Evolutionary conservation across 2,113 vertebrate species (phyloP).

Genomic region (Coptodon rendalli): DNA sequence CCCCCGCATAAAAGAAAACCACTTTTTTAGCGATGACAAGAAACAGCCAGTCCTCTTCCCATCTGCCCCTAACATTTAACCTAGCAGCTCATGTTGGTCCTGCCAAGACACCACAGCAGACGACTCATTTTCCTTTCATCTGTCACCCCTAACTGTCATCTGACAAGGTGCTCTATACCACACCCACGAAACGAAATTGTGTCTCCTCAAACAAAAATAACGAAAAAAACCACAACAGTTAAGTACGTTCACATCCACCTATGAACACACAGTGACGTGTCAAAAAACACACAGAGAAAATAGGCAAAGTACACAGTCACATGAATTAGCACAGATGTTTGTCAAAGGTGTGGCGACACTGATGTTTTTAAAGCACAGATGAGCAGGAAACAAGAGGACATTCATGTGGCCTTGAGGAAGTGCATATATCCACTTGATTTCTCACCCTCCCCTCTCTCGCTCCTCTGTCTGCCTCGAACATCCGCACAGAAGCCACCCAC

Average conservation of each 20-base stretch:
- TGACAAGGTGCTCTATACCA: not conserved
- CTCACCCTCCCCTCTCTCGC: not conserved
- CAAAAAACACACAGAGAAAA: not conserved
- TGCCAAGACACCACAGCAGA: not conserved
- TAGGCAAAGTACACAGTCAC: not conserved
- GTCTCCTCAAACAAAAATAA: not conserved
- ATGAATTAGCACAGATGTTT: not conserved
- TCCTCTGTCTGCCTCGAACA: not conserved
- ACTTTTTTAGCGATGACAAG: not conserved
- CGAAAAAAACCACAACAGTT: not conserved
- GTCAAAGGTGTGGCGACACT: not conserved
- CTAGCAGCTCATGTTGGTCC: not conserved
- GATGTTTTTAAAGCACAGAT: not conserved
- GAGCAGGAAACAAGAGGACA: not conserved
- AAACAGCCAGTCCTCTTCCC: not conserved
- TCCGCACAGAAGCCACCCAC: slow-evolving; percentile 7
- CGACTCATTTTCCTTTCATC: not conserved
- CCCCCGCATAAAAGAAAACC: not conserved
- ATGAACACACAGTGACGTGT: not conserved
- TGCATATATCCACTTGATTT: slow-evolving; percentile 29
- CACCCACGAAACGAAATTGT: not conserved
- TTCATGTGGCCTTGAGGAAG: not conserved
- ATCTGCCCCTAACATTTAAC: not conserved
- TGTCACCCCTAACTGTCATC: not conserved
- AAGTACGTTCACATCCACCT: not conserved